Base-by-base conservation (phyloP, 2,888 invertebrate genomes). In the Julus scandinavius region DNA sequence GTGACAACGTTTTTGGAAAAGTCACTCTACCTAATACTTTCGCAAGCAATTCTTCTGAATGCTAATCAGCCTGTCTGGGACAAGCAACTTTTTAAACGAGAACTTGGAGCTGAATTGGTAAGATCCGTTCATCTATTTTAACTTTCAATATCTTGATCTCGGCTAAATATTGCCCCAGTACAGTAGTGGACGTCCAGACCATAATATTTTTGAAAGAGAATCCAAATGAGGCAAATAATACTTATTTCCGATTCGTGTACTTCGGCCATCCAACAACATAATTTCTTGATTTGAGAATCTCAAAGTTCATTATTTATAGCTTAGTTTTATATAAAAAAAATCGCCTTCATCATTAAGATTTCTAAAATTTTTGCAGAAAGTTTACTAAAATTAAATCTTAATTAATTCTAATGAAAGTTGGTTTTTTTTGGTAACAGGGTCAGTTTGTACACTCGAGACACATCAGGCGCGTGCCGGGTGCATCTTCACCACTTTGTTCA, bases 51-150 rank as follows among this genome's bases (percentile, higher is more conserved):
- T 89, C 90, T 92, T n/a, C 91, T 91, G 49, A 91, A 92, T 58
- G 91, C 92, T 0, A 88, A 89, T 49, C 91, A 92, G 1, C 89
- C 91, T 0, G 87, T 89, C 0, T 89, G 92, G 89, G 93, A 92
- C 45, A 92, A 92, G 89, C 92, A 92, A 88, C 90, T 92, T 17
- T 91, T 93, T 5, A 92, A 92, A 88, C 89, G 92, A 88, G 93
- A 92, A 90, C 91, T 93, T 5, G 91, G 92, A 15, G 91, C 92
- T 45, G 92, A 93, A 91, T 90, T 93, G 91, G 92, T 92, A 90
- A 90, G 29, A 5, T 6, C 45, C 29, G 1, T 29, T 29, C 29
- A 29, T 29, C 29, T 29, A 29, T 29, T 29, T 29, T 29, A 29
- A 29, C 29, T 29, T 29, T 29, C 1, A 29, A 29, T 29, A 29